These are phyloP conservation scores for Drosophila rellima DNA, from an alignment of 2,888 invertebrate species.

Conservation along the genomic window DNA sequence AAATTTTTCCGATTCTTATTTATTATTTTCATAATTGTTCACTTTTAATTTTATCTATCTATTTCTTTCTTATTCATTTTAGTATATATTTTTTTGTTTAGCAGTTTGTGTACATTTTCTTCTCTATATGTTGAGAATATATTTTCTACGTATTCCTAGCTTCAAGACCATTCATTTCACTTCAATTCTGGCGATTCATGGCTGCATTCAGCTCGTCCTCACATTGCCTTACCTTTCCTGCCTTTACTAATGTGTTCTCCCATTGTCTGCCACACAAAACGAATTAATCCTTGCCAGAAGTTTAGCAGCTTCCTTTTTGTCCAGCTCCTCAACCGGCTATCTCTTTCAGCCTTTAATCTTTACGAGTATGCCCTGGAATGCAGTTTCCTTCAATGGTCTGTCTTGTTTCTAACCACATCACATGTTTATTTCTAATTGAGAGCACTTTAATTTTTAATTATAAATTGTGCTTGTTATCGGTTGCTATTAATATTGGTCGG, in stretches of 20 bases:
- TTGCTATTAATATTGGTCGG: neutral
- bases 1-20: too few relatives aligned
- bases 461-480: neutral
- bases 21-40: too few relatives aligned
- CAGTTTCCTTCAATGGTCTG: neutral
- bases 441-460: neutral
- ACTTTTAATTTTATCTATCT: too few relatives aligned
- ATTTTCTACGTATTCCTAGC: neutral
- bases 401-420: neutral
- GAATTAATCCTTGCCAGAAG: constrained; percentile 2
- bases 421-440: neutral
- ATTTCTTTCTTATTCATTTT: too few relatives aligned
- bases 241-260: constrained; percentile 1
- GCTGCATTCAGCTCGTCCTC: neutral
- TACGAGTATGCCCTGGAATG: neutral
- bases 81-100: too few relatives aligned
- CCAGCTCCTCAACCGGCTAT: neutral
- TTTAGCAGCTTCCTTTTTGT: neutral
- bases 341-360: neutral
- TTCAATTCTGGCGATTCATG: neutral
- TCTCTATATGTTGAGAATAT: neutral
- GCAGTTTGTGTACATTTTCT: too few relatives aligned
- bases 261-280: constrained; percentile 3
- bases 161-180: neutral
- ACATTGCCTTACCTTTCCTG: neutral